These are phyloP conservation scores for Sinocyclocheilus rhinocerous DNA, from an alignment of 2,113 vertebrate species.

Conservation along the genomic window DNA sequence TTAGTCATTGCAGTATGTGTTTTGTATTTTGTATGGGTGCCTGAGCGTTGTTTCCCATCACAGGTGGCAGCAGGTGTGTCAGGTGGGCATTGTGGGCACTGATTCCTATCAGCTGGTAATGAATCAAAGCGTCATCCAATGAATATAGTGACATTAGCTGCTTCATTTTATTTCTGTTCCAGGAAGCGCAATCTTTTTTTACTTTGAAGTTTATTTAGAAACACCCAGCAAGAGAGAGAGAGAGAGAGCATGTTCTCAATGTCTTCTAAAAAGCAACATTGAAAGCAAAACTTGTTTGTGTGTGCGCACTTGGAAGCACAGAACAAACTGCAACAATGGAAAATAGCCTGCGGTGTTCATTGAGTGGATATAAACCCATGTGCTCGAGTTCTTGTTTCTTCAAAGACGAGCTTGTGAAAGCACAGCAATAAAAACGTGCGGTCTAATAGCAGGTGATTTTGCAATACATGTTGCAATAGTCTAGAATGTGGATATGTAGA, in stretches of 20 bases:
- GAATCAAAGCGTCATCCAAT: neutral
- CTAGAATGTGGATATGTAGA: conserved; percentile 13
- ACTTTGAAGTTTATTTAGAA: conserved; percentile 33
- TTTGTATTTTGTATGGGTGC: conserved; percentile 6
- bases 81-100: neutral
- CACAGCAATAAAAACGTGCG: conserved; percentile 21
- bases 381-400: conserved; percentile 27
- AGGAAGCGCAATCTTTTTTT: neutral
- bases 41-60: conserved; percentile 27
- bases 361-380: conserved; percentile 22
- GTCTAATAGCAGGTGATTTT: conserved; percentile 48
- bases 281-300: conserved; percentile 26
- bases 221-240: neutral
- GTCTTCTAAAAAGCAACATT: conserved; percentile 11
- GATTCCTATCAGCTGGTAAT: conserved; percentile 16
- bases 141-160: conserved; percentile 5
- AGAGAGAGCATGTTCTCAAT: conserved; percentile 6
- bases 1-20: neutral
- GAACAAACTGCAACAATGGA: conserved; percentile 42
- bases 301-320: neutral
- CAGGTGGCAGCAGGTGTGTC: conserved; percentile 16
- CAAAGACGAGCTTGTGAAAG: conserved; percentile 50
- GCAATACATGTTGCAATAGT: conserved; percentile 51
- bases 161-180: conserved; percentile 20
- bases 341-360: conserved; percentile 46